Conservation (phyloP, 2,797 vertebrate genomes). For the Nasua narica region DNA sequence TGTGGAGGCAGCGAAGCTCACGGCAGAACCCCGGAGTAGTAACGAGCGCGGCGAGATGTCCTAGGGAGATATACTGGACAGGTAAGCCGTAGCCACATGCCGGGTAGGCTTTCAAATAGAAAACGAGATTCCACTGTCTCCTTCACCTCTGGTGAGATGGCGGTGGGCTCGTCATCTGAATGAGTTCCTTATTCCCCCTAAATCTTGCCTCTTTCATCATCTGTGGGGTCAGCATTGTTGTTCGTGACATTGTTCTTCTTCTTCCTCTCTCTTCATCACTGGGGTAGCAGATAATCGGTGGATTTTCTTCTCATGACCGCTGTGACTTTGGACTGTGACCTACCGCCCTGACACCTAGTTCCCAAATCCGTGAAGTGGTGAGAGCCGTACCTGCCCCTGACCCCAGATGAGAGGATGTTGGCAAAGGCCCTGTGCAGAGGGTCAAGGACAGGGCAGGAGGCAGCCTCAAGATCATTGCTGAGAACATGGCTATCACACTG, state of each 20-base stretch:
- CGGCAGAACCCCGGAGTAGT: no score
- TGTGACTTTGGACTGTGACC: background rate
- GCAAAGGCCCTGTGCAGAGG: background rate
- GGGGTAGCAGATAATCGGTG: background rate
- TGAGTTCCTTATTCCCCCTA: background rate
- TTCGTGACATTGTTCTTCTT: background rate
- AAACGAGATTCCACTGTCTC: background rate
- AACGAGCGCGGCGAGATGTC: background rate
- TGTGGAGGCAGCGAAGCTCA: background rate
- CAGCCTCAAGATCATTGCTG: background rate
- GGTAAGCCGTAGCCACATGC: no score
- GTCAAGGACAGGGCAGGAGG: background rate
- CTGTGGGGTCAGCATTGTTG: background rate
- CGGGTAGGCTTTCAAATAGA: background rate
- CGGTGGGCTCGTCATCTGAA: background rate
- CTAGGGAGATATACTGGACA: background rate
- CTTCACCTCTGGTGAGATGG: background rate
- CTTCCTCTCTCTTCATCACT: background rate
- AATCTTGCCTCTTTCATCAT: background rate
- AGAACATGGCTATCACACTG: background rate
- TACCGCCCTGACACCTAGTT: background rate
- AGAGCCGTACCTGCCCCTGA: background rate
- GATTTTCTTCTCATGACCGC: background rate
- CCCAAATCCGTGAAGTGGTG: background rate
- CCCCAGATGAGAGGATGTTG: background rate